phyloP scores from a whole-genome alignment of 2,797 vertebrate genomes.

The Rhinichthys osculus region DNA sequence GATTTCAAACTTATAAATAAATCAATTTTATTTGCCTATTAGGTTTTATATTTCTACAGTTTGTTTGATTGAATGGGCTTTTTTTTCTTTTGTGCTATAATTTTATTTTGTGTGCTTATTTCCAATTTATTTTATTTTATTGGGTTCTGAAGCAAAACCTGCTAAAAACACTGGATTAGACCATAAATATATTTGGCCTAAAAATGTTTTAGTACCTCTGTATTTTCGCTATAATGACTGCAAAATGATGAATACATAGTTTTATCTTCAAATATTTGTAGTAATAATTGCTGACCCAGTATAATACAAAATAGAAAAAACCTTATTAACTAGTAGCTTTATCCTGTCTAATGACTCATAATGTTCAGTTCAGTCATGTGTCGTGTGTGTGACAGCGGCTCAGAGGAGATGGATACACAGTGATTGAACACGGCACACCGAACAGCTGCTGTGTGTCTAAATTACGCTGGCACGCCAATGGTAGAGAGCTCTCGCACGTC shows the following conservation, averaged over 20 bases:
- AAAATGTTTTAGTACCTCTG: background rate
- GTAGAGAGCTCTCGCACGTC: conserved; percentile 45
- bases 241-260: background rate
- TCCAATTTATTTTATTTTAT: background rate
- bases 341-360: conserved; percentile 68
- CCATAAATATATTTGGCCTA: background rate
- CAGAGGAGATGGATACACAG: conserved; percentile 51
- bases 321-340: conserved; percentile 74
- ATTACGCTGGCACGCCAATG: conserved; percentile 52
- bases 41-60: background rate
- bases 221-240: too few relatives aligned
- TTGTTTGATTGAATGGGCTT: background rate
- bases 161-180: background rate
- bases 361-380: conserved; percentile 55
- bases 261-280: background rate
- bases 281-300: background rate
- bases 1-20: background rate
- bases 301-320: conserved; percentile 27
- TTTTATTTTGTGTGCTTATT: background rate
- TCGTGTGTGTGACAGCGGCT: conserved; percentile 63
- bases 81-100: background rate
- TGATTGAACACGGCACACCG: conserved; percentile 51
- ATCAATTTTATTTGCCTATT: background rate
- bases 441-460: conserved; percentile 74
- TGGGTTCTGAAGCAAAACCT: background rate